Base-by-base conservation (phyloP, 2,797 vertebrate species). In the Squalus acanthias region DNA sequence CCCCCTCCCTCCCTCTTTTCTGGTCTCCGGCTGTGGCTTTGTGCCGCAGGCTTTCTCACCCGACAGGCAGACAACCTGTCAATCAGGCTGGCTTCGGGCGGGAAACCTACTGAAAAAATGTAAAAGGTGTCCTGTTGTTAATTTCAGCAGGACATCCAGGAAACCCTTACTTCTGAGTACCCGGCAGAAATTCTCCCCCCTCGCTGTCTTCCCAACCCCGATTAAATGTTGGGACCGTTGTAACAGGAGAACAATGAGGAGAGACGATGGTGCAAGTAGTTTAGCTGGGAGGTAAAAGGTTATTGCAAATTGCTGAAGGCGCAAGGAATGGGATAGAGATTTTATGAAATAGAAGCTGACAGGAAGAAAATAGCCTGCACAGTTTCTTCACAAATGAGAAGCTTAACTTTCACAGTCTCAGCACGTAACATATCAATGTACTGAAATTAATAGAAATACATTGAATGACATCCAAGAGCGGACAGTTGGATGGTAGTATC, bases 381-480 rank as follows among this genome's bases (percentile, higher is more conserved):
- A 89, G 53, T 57, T 33, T 60, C 87, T 89, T 89, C 87, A 89
- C 87, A 89, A 89, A 89, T 89, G 53, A 60, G 53, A 89, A 33
- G 87, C 24, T 89, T 33, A 89, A 89, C 26, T 29, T 89, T 57
- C 24, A 57, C 60, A 89, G 53, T 29, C 53, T 60, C 53, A 33
- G 87, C 53, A 33, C 4, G 3, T 29, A 89, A 29, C 53, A 57
- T 26, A 60, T 89, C 87, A 33, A 89, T 89, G 53, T 57, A 60
- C 87, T 33, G 87, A 89, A 89, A 89, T 89, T 60, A 89, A 89
- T 88, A 88, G 87, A 88, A 88, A 88, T 88, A 13, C 53, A 88
- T 57, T 88, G 87, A 88, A 57, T 57, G 87, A 88, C 53, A 57
- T 57, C 57, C 53, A 89, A 13, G 87, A 29, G 24, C 12, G 29